phyloP scores from a whole-genome alignment of 2,113 vertebrate species.

The Sinosuthora webbiana region DNA sequence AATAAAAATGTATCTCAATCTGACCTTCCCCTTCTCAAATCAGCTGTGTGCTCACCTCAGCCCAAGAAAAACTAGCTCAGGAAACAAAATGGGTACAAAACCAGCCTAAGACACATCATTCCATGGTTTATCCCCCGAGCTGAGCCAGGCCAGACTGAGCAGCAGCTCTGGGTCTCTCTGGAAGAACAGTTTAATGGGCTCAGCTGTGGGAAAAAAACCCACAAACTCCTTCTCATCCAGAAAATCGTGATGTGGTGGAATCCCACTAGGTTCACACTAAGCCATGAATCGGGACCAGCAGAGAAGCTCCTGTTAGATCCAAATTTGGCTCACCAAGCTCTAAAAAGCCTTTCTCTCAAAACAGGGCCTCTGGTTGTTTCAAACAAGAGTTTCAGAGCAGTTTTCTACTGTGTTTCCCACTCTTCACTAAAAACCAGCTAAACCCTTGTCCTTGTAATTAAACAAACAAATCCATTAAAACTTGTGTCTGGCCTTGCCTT shows the following conservation, averaged over 20 bases:
- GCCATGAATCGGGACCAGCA: neutral
- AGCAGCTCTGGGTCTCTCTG: neutral
- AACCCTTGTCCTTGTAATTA: neutral
- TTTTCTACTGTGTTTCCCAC: neutral
- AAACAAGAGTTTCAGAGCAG: neutral
- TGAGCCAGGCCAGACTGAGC: neutral
- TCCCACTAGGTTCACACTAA: neutral
- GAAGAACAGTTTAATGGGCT: neutral
- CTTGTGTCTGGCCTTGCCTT: neutral
- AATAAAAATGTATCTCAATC: neutral
- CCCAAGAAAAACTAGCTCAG: neutral
- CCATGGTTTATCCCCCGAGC: rapidly evolving
- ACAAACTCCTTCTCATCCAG: neutral
- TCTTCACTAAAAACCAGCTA: neutral
- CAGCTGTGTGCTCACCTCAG: neutral
- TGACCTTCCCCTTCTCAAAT: neutral
- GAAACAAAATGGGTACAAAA: neutral
- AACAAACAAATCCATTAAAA: neutral
- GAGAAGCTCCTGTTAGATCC: neutral
- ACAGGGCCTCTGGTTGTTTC: neutral
- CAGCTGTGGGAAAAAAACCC: neutral
- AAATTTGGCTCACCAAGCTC: neutral
- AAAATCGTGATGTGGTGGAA: neutral
- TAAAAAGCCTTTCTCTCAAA: neutral
- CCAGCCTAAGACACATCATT: neutral